These are phyloP conservation scores for Phymastichus coffea DNA, from an alignment of 1,140 invertebrate species.

Conservation along the genomic window DNA sequence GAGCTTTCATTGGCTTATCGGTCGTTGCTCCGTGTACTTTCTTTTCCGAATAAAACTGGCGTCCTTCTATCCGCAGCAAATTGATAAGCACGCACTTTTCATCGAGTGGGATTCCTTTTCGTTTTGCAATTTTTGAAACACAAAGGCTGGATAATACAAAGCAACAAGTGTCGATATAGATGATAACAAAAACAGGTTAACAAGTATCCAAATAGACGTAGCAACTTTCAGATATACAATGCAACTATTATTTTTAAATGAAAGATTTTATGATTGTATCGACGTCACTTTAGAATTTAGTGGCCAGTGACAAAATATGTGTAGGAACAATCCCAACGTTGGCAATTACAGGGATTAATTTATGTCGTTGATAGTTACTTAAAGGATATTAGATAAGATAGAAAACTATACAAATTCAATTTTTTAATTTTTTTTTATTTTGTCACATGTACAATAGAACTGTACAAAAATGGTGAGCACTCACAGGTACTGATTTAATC, in stretches of 20 bases:
- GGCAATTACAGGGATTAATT: neutral
- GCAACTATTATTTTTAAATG: conserved; percentile 13
- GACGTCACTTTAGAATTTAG: conserved; percentile 15
- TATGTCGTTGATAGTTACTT: neutral
- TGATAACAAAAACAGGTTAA: conserved; percentile 7
- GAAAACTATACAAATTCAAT: neutral
- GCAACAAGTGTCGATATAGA: conserved; percentile 20
- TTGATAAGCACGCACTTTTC: neutral
- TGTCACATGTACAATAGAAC: conserved; percentile 45
- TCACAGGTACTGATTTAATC: conserved; percentile 60
- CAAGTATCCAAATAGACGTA: neutral
- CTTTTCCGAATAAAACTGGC: neutral
- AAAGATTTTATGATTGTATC: conserved; percentile 1
- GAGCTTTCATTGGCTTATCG: neutral
- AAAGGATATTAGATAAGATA: conserved; percentile 4
- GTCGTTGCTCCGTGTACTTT: neutral
- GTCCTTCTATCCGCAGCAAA: neutral
- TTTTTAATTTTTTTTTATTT: conserved; percentile 33
- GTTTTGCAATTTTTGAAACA: neutral
- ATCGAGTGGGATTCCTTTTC: neutral
- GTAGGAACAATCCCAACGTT: neutral
- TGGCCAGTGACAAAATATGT: conserved; percentile 18
- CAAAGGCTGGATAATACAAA: neutral
- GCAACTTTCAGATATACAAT: conserved; percentile 1
- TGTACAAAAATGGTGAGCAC: conserved; percentile 45